Evolutionary conservation across 2,797 vertebrate species (phyloP), one percentile per base, ranked within the genome.

Genomic region (Vespertilio murinus): DNA sequence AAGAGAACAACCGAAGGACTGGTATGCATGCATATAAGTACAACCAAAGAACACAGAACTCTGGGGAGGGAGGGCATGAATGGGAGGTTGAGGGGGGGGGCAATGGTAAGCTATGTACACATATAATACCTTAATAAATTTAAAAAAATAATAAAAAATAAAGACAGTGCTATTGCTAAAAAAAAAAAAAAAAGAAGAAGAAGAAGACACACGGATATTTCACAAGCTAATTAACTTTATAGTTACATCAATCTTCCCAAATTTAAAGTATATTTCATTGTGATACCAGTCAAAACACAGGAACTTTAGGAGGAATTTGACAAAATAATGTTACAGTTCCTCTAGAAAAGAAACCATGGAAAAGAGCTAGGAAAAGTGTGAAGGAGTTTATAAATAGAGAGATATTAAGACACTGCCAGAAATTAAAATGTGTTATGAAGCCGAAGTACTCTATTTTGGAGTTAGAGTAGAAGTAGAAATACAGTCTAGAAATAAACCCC

Each of bases 381-480:
- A 78, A 42, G 42, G 40, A 64, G 8, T 13, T 84, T 77, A 18
- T 70, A 28, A 64, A 22, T 17, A 49, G 49, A 30, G 54, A 95
- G 30, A 30, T 52, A 49, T 20, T 70, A 56, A 91, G 40, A 52
- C 5, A 49, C 14, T 47, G 56, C 65, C 78, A 88, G 85, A 56
- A 94, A 88, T 81, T 69, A 88, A 88, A 84, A 54, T 64, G 23
- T 54, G 47, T 67, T 67, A 67, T 14, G 61, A 92, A 92, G n/a
- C 22, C 42, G 11, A 93, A 52, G 30, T 65, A 42, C 70, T 69
- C 56, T 52, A 83, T n/a, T 93, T 86, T 33, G 18, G 17, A 25
- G n/a, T 30, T 91, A 56, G 52, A 80, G 25, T 70, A 90, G 79
- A 35, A 94, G 70, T 33, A 81, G 74, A 90, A 86, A 91, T 78